These are phyloP conservation scores for Brachionus paranguensis DNA, from an alignment of 1,140 invertebrate genomes.

Conservation along the genomic window DNA sequence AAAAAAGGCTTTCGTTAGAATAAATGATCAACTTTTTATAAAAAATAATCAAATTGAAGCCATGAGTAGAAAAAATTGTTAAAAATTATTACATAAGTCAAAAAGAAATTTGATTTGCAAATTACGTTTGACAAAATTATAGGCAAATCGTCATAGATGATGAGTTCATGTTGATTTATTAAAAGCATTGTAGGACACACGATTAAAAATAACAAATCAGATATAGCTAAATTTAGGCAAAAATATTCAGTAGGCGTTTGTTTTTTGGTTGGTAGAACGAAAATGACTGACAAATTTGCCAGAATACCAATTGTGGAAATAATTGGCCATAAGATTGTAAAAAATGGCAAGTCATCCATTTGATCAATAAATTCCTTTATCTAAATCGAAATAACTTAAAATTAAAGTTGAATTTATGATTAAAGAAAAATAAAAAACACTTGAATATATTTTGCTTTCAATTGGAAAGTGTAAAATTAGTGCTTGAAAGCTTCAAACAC, in stretches of 20 bases:
- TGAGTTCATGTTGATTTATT: not conserved
- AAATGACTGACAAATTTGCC: constrained; percentile 24
- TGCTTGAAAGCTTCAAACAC: not conserved
- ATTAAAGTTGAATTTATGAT: too few relatives aligned
- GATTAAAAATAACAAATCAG: constrained; percentile 5
- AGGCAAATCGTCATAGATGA: constrained; percentile 2
- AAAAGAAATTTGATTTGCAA: constrained; percentile 20
- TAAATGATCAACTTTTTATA: not conserved
- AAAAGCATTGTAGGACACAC: constrained; percentile 14
- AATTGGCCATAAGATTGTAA: not conserved
- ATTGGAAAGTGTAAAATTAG: too few relatives aligned
- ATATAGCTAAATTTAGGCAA: constrained; percentile 29
- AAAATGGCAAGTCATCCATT: not conserved
- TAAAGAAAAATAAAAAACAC: too few relatives aligned
- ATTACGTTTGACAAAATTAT: constrained; percentile 3
- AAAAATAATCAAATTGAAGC: not conserved
- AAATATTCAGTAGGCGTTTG: constrained; percentile 23
- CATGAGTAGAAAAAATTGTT: not conserved
- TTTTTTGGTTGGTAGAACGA: not conserved
- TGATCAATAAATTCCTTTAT: not conserved
- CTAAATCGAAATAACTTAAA: not conserved
- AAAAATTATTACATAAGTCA: constrained; percentile 36
- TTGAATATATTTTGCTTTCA: too few relatives aligned
- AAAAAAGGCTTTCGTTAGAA: too few relatives aligned
- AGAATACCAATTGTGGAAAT: constrained; percentile 16